These are phyloP conservation scores for Synanthedon myopaeformis DNA, from an alignment of 2,888 invertebrate genomes.

Conservation along the genomic window DNA sequence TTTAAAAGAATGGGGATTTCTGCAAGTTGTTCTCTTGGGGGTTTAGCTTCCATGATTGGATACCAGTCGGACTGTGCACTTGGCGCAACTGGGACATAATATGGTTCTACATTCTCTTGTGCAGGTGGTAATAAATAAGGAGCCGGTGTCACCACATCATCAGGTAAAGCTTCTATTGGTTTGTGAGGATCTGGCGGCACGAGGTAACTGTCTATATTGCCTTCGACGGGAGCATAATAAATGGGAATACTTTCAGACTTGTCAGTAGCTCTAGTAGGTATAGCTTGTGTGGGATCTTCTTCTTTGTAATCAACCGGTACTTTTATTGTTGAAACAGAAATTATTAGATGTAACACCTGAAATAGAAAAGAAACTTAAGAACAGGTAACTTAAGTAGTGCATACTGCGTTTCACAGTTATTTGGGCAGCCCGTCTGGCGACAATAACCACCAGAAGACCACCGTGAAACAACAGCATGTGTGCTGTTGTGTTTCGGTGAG, in stretches of 20 bases:
- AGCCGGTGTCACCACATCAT: constrained; percentile 32
- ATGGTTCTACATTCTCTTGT: constrained; percentile 26
- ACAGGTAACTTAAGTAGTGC: too few relatives aligned
- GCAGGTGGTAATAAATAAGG: constrained; percentile 49
- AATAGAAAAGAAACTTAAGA: constrained; percentile 12
- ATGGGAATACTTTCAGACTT: constrained; percentile 21
- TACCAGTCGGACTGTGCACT: constrained; percentile 53
- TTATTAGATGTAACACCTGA: constrained; percentile 33
- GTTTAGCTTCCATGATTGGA: constrained; percentile 34
- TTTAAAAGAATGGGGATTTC: constrained; percentile 21
- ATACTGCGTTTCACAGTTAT: too few relatives aligned
- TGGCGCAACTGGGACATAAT: constrained; percentile 31
- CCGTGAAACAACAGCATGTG: too few relatives aligned
- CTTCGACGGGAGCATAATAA: constrained; percentile 36
- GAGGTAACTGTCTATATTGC: constrained; percentile 38
- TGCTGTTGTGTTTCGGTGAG: too few relatives aligned
- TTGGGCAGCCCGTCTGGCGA: too few relatives aligned
- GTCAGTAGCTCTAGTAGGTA: constrained; percentile 12
- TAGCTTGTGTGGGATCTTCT: constrained; percentile 17
- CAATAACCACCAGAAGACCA: too few relatives aligned
- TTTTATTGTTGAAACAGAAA: constrained; percentile 34
- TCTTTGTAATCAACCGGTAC: constrained; percentile 37
- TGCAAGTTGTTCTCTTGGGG: constrained; percentile 11
- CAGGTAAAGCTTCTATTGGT: constrained; percentile 25
- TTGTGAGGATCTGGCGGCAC: constrained; percentile 39